Conservation (phyloP, 2,797 vertebrate species). For the Mionectes olivaceus region DNA sequence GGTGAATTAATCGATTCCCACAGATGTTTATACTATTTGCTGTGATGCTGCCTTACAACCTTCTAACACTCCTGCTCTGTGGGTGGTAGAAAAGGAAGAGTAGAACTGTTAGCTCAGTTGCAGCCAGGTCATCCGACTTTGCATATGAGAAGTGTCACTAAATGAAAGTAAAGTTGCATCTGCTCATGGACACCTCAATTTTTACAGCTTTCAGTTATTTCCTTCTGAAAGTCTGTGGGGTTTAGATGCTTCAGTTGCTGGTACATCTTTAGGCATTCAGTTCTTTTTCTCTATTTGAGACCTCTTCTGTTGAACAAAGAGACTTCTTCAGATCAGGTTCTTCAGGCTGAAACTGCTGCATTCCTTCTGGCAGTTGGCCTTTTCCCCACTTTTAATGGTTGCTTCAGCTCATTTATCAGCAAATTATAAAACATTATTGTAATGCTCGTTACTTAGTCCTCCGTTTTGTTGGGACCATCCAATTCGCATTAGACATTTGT, state of each 20-base stretch:
- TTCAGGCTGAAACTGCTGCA: background rate
- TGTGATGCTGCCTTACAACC: background rate
- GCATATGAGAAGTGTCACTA: background rate
- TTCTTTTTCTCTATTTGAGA: background rate
- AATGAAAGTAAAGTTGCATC: background rate
- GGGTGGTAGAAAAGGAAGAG: background rate
- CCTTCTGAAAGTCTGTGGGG: background rate
- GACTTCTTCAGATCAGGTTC: background rate
- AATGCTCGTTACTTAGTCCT: background rate
- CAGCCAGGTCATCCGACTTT: background rate
- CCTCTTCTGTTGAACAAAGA: background rate
- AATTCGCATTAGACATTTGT: background rate
- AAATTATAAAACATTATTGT: background rate
- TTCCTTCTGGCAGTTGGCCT: background rate
- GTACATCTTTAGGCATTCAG: background rate
- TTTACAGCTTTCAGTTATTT: background rate
- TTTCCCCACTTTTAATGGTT: background rate
- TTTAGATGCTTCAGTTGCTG: background rate
- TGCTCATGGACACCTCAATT: background rate
- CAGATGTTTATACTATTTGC: background rate
- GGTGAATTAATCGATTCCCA: background rate
- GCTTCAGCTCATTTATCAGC: background rate
- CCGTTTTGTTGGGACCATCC: background rate
- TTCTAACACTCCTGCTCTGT: background rate
- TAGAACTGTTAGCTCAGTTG: background rate